phyloP scores from a whole-genome alignment of 1,140 invertebrate species.

The Apis cerana region DNA sequence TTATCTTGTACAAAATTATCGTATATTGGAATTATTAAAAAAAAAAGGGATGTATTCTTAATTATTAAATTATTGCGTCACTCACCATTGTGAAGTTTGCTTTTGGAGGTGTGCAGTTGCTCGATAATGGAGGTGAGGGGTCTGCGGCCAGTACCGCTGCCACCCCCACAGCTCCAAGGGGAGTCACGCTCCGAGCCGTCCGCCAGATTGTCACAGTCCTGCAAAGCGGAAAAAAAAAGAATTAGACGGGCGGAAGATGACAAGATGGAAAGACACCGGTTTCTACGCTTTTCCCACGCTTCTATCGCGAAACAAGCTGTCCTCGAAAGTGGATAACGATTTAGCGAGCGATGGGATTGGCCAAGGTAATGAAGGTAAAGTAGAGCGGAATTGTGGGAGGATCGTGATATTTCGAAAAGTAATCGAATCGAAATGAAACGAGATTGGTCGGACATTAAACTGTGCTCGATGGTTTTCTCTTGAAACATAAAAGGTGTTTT shows the following conservation, averaged over 20 bases:
- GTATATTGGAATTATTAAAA: no score
- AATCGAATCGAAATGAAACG: neutral
- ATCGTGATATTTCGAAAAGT: neutral
- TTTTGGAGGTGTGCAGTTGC: conserved; percentile 71
- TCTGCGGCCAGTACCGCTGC: conserved; percentile 68
- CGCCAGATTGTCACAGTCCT: conserved; percentile 76
- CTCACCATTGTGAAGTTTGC: conserved; percentile 73
- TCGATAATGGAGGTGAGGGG: conserved; percentile 76
- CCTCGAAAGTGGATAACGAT: conserved; percentile 11
- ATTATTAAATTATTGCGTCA: neutral
- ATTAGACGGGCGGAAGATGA: conserved; percentile 12
- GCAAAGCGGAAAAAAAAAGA: conserved; percentile 21
- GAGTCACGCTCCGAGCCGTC: conserved; percentile 71
- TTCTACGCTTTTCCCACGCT: conserved; percentile 44
- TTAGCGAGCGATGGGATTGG: conserved; percentile 14
- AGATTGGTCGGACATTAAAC: no score
- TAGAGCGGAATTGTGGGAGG: neutral
- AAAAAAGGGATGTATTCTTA: neutral
- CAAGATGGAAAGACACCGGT: neutral
- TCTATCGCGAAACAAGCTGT: conserved; percentile 16
- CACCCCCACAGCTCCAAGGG: conserved; percentile 72
- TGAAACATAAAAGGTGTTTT: no score
- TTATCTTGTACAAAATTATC: neutral
- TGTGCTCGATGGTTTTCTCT: no score
- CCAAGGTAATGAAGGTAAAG: conserved; percentile 13